phyloP scores from a whole-genome alignment of 2,888 invertebrate genomes.

The Latrodectus hesperus region DNA sequence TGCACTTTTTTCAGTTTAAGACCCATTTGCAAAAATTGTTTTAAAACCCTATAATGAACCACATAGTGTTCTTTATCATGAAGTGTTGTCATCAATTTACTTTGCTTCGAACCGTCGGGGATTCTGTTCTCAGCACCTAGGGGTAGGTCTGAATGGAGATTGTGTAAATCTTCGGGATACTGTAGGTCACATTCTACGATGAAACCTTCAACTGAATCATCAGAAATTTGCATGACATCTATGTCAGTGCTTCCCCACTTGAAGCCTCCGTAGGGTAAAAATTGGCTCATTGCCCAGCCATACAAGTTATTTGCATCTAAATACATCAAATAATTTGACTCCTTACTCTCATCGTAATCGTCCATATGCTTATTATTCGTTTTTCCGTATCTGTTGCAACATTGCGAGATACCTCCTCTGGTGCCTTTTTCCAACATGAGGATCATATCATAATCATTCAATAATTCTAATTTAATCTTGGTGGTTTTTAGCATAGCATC shows the following conservation, averaged over 20 bases:
- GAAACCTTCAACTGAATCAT: background rate
- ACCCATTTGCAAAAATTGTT: background rate
- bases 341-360: too few relatives aligned
- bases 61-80: background rate
- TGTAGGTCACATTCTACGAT: background rate
- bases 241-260: too few relatives aligned
- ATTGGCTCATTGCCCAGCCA: too few relatives aligned
- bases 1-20: too few relatives aligned
- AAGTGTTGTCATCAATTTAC: background rate
- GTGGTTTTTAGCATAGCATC: constrained; percentile 25
- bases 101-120: background rate
- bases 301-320: too few relatives aligned
- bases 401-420: constrained; percentile 69
- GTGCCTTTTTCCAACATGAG: too few relatives aligned
- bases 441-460: too few relatives aligned
- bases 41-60: background rate
- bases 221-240: background rate
- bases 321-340: too few relatives aligned
- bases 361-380: too few relatives aligned
- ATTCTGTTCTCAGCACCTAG: background rate
- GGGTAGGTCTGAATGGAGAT: background rate
- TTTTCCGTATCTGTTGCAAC: constrained; percentile 31
- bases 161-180: background rate
- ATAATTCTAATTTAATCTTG: constrained; percentile 67
- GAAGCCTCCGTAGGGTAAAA: background rate